Conservation (phyloP, 1,140 invertebrate genomes). For the Drosophila insularis region DNA sequence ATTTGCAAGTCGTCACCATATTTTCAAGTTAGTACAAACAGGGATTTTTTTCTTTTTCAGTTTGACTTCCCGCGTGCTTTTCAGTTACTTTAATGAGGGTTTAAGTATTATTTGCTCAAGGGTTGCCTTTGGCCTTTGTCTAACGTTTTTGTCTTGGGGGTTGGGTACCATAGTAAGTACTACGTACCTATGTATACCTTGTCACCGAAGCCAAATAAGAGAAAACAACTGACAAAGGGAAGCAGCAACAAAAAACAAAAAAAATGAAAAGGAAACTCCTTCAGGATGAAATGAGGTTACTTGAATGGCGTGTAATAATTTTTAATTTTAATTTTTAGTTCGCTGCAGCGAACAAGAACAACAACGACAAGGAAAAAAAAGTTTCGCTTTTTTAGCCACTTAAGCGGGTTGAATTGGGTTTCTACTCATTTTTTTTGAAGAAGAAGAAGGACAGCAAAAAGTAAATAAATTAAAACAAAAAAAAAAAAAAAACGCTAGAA, state of each 20-base stretch:
- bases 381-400: conserved; percentile 48
- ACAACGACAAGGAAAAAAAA: conserved; percentile 29
- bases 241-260: conserved; percentile 22
- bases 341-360: conserved; percentile 31
- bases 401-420: conserved; percentile 34
- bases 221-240: conserved; percentile 3
- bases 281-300: conserved; percentile 30
- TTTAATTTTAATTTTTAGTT: conserved; percentile 80
- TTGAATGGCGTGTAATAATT: conserved; percentile 69
- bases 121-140: conserved; percentile 75
- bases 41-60: background rate
- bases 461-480: conserved; percentile 39
- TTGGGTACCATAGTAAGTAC: background rate
- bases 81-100: conserved; percentile 76
- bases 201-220: conserved; percentile 29
- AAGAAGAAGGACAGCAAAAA: conserved; percentile 22
- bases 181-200: conserved; percentile 47
- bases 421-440: conserved; percentile 21
- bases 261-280: conserved; percentile 18
- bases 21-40: background rate
- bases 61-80: conserved; percentile 17
- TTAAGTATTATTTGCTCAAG: conserved; percentile 79
- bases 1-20: background rate
- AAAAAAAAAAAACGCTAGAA: conserved; percentile 17
- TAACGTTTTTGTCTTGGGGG: conserved; percentile 24